These are phyloP conservation scores for Aphidoletes aphidimyza DNA, from an alignment of 2,888 invertebrate genomes.

Conservation along the genomic window DNA sequence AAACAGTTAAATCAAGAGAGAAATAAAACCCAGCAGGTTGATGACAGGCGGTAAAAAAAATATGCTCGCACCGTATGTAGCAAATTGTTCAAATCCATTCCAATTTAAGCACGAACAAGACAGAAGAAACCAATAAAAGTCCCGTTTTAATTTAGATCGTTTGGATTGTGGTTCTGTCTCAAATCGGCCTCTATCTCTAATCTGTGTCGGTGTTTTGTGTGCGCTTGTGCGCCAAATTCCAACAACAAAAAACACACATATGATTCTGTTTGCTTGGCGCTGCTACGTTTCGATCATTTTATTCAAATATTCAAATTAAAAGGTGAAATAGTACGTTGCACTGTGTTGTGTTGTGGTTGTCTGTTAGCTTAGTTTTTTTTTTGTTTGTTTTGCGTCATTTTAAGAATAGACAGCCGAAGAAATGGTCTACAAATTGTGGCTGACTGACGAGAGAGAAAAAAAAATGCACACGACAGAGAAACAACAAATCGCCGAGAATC, in stretches of 20 bases:
- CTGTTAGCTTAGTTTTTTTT: too few species aligned
- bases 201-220: not conserved
- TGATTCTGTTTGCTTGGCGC: not conserved
- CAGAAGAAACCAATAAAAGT: too few species aligned
- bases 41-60: too few species aligned
- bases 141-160: conserved; percentile 44
- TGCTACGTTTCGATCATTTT: not conserved
- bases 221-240: not conserved
- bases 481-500: not conserved
- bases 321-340: conserved; percentile 12
- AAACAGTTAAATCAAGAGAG: too few species aligned
- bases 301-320: conserved; percentile 40
- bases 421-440: too few species aligned
- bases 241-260: too few species aligned
- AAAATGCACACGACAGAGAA: not conserved
- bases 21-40: too few species aligned
- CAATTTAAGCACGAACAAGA: conserved; percentile 1
- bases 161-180: not conserved
- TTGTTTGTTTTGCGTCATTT: not conserved
- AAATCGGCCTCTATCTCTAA: too few species aligned
- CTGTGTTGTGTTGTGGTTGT: not conserved
- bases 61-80: not conserved
- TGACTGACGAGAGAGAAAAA: not conserved
- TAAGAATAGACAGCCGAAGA: too few species aligned
- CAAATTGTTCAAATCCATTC: not conserved